phyloP scores from a whole-genome alignment of 35 echinoderm and acorn worm genomes.

The Heliocidaris tuberculata region DNA sequence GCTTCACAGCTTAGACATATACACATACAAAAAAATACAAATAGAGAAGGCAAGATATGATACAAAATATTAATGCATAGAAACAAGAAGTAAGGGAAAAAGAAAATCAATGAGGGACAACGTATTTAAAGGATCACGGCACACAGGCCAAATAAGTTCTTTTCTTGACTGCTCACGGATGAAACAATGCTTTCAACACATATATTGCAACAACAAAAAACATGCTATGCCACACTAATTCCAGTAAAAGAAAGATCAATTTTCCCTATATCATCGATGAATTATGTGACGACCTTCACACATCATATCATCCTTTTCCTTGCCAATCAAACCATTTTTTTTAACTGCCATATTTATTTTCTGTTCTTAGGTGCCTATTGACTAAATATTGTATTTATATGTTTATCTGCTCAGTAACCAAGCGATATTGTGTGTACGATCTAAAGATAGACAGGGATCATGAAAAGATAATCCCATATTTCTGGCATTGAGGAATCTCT shows the following conservation, averaged over 20 bases:
- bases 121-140: too few species aligned
- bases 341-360: not conserved
- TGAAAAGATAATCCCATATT: not conserved
- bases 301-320: not conserved
- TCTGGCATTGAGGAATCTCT: not conserved
- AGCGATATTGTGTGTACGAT: not conserved
- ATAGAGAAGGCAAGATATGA: not conserved
- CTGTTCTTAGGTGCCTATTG: not conserved
- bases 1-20: too few species aligned
- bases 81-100: not conserved
- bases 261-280: not conserved
- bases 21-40: not conserved
- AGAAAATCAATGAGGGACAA: not conserved
- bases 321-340: not conserved
- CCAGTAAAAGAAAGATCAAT: not conserved
- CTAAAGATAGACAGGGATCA: not conserved
- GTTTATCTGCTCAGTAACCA: not conserved
- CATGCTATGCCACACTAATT: not conserved
- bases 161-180: not conserved
- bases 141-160: not conserved
- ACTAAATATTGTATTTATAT: not conserved
- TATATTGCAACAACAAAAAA: not conserved
- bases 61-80: not conserved
- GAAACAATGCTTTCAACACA: not conserved
- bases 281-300: not conserved